phyloP scores from a whole-genome alignment of 2,113 vertebrate species.

The Stictonetta naevosa region DNA sequence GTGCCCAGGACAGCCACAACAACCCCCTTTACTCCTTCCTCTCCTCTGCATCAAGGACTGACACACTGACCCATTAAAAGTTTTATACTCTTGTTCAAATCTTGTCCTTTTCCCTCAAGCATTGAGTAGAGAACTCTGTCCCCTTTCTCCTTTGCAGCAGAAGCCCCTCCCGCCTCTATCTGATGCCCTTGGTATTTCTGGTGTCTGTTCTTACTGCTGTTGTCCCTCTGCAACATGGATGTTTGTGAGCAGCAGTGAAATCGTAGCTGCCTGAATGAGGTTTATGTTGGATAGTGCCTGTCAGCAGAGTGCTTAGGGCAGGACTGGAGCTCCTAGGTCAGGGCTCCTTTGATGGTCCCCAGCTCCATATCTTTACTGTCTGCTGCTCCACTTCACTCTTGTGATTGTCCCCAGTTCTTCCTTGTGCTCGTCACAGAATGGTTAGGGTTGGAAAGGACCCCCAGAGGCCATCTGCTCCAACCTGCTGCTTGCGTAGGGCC shows the following conservation, averaged over 20 bases:
- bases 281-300: background rate
- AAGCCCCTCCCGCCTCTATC: background rate
- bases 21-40: background rate
- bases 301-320: background rate
- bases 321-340: background rate
- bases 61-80: conserved; percentile 30
- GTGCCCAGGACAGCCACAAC: background rate
- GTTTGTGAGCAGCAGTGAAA: background rate
- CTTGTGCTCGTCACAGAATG: background rate
- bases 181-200: background rate
- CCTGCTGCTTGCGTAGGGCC: background rate
- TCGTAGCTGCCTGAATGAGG: background rate
- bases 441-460: background rate
- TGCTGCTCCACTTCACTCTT: background rate
- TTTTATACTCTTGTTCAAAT: conserved; percentile 18
- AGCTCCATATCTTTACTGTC: background rate
- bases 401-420: background rate
- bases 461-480: background rate
- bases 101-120: background rate
- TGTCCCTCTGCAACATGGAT: fast-evolving
- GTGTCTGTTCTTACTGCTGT: background rate
- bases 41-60: background rate
- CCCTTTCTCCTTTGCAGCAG: background rate
- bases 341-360: background rate
- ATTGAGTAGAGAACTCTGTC: background rate